Evolutionary conservation across 1,140 invertebrate genomes (phyloP), one percentile per base, ranked within the genome.

Genomic region (Galendromus occidentalis): DNA sequence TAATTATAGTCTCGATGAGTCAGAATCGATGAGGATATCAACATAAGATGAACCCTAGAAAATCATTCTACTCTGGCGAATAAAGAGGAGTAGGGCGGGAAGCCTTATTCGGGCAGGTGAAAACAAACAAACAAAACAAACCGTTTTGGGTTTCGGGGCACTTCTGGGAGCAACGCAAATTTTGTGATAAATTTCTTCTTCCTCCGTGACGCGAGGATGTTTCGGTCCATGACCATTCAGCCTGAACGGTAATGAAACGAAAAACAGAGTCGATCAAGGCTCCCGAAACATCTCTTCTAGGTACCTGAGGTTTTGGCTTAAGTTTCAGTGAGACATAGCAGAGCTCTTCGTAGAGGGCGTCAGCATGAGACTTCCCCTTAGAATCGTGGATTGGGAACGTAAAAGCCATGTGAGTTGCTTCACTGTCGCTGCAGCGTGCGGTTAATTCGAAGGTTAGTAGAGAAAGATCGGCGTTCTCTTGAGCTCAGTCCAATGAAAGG

Each of bases 251-350:
- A 9, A 59, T 9, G 51, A 59, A 59, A 59, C 14, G 2, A 25
- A 59, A 59, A 59, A 22, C 51, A 25, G 25, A n/a, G 14, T 29
- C 12, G 33, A 20, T 1, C 1, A 59, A 25, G 12, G 2, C n/a
- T 17, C 14, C 2, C 25, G 14, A 14, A 59, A 25, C 51, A 59
- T 1, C 25, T 22, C 2, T 20, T 18, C 25, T 59, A 14, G 12
- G 17, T 59, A 59, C 51, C 51, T 59, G 51, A 59, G 51, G 14
- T 25, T 59, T 59, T 6, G 51, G 51, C 25, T 59, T 59, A 12
- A 59, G 51, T 59, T 59, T 59, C 12, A 59, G 51, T 22, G 51
- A 59, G 25, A 59, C 51, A 25, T 59, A 59, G 51, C 51, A 59
- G 17, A 59, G 51, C 20, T 59, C 51, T 22, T 59, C 51, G 51